A percentile compares a stretch with the other conserved stretches of the same genome.
Evolutionary conservation across 2,888 invertebrate genomes (phyloP).

Genomic region (Lycocerus yunnanus): DNA sequence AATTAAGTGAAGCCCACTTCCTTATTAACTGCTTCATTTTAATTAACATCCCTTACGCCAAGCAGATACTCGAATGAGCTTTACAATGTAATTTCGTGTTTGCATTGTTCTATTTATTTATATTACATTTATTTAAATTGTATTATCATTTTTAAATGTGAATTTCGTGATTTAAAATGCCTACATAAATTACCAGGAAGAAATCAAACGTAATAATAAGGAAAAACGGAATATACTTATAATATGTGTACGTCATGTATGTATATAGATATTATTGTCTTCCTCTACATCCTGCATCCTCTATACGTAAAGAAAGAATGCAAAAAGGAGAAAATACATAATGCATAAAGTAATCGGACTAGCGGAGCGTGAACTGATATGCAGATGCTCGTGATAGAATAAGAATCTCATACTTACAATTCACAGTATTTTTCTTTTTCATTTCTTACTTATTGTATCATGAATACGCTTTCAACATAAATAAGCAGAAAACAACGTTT

Average conservation of each 20-base stretch:
- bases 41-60: conserved; percentile 18
- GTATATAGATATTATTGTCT: neutral
- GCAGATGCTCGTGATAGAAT: conserved; percentile 32
- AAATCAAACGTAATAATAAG: neutral
- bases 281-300: neutral
- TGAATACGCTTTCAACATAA: neutral
- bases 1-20: conserved; percentile 22
- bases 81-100: neutral
- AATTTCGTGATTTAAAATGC: neutral
- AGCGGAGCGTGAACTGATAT: conserved; percentile 38
- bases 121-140: neutral
- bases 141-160: neutral
- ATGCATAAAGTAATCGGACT: conserved; percentile 39
- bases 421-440: neutral
- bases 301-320: conserved; percentile 9
- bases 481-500: neutral
- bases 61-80: conserved; percentile 6
- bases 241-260: neutral
- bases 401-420: conserved; percentile 14
- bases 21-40: conserved; percentile 24
- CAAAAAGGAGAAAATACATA: conserved; percentile 34
- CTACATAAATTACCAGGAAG: neutral
- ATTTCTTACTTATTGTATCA: neutral
- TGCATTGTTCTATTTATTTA: neutral
- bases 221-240: too few relatives aligned